phyloP scores from a whole-genome alignment of 2,113 vertebrate species.

The Amphiprion ocellaris region DNA sequence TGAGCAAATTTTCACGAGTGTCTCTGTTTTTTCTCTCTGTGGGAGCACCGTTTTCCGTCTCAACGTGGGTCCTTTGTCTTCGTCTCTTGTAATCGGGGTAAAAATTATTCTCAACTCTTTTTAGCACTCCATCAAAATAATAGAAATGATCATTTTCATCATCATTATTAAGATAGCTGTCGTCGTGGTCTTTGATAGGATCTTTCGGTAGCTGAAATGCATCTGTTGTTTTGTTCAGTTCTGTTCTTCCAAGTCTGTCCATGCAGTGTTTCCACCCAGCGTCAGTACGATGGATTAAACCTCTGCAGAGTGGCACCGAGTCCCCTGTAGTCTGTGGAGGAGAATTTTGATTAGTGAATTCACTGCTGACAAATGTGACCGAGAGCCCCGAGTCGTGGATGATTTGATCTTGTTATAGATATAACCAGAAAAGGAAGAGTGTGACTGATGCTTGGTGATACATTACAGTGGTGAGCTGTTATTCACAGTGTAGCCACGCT shows the following conservation, averaged over 20 bases:
- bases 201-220: not conserved
- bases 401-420: no score
- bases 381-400: no score
- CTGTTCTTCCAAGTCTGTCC: conserved; percentile 12
- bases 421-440: no score
- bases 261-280: conserved; percentile 60
- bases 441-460: no score
- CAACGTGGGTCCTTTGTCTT: not conserved
- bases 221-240: not conserved
- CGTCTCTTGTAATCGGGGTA: not conserved
- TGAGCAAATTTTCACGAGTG: conserved; percentile 15
- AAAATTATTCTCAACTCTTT: conserved; percentile 43
- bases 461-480: no score
- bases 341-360: conserved; percentile 7
- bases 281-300: conserved; percentile 65
- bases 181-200: not conserved
- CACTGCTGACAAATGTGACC: no score
- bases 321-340: conserved; percentile 37
- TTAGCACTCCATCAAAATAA: conserved; percentile 67
- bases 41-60: not conserved
- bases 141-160: conserved; percentile 64
- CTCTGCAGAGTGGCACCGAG: conserved; percentile 12
- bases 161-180: not conserved
- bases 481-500: no score
- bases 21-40: not conserved